These are phyloP conservation scores for Melanargia galathea DNA, from an alignment of 2,888 invertebrate species.

Conservation along the genomic window DNA sequence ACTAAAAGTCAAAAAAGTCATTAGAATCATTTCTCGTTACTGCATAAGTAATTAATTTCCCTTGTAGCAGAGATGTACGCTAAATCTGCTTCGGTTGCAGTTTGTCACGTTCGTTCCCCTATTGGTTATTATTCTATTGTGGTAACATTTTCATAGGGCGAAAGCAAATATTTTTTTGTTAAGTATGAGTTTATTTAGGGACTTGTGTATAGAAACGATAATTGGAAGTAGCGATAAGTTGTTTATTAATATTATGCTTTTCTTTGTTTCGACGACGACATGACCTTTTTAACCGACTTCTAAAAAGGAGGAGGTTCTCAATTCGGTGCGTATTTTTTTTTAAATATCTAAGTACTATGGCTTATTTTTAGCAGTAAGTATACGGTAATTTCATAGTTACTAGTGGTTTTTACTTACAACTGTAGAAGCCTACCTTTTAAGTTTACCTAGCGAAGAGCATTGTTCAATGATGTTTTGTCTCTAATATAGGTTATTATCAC, in stretches of 20 bases:
- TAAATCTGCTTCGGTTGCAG: background rate
- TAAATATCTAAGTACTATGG: too few relatives aligned
- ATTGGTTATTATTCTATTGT: conserved; percentile 1
- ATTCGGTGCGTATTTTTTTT: too few relatives aligned
- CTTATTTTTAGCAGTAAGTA: too few relatives aligned
- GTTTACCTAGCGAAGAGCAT: too few relatives aligned
- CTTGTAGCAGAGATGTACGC: background rate
- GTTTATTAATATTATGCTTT: background rate
- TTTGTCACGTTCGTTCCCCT: conserved; percentile 15
- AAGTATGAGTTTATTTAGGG: background rate
- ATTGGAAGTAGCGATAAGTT: conserved; percentile 7
- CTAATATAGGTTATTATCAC: background rate
- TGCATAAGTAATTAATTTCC: background rate
- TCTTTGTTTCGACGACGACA: background rate
- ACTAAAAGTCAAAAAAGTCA: background rate
- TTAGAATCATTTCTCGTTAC: background rate
- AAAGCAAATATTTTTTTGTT: conserved; percentile 8
- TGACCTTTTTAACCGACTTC: background rate
- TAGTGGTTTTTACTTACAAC: too few relatives aligned
- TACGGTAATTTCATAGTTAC: too few relatives aligned
- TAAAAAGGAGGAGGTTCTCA: too few relatives aligned
- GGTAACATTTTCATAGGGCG: background rate
- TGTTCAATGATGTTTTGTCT: too few relatives aligned
- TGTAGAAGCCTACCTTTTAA: too few relatives aligned
- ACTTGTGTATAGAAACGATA: background rate